Conservation (phyloP, 2,113 vertebrate genomes). For the Perca flavescens region DNA sequence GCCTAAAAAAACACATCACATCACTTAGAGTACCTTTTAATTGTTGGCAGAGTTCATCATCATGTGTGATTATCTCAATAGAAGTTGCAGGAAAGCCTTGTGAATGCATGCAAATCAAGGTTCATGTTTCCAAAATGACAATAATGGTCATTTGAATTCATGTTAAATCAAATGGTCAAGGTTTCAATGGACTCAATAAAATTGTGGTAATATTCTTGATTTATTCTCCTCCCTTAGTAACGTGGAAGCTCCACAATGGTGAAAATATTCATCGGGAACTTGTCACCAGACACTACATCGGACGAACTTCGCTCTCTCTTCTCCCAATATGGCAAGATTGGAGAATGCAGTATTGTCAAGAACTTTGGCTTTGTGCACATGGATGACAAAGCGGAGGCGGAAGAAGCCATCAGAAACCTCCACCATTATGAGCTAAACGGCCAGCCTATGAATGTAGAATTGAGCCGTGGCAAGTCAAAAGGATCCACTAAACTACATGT, state of each 20-base stretch:
- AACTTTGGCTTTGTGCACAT: slow-evolving; percentile 98
- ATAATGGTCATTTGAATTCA: neutral
- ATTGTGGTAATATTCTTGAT: neutral
- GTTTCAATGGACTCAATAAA: neutral
- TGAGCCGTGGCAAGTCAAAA: slow-evolving; percentile 92
- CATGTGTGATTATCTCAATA: too few species aligned
- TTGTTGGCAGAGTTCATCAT: too few species aligned
- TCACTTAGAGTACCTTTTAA: too few species aligned
- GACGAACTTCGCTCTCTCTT: slow-evolving; percentile 94
- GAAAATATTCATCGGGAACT: slow-evolving; percentile 97
- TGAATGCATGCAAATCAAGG: too few species aligned
- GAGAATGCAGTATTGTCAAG: slow-evolving; percentile 97
- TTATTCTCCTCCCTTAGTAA: slow-evolving; percentile 29
- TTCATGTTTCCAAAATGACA: too few species aligned
- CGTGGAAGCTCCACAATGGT: slow-evolving; percentile 87
- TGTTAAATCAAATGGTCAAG: neutral
- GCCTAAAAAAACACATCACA: too few species aligned
- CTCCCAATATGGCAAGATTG: slow-evolving; percentile 95
- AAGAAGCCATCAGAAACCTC: slow-evolving; percentile 94
- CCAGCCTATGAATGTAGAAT: slow-evolving; percentile 94
- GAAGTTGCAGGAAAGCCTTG: too few species aligned
- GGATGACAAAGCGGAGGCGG: slow-evolving; percentile 90
- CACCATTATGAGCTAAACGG: slow-evolving; percentile 96
- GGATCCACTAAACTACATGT: slow-evolving; percentile 96
- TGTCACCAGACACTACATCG: slow-evolving; percentile 92